Evolutionary conservation across 2,113 vertebrate species (phyloP).

Genomic region (Microtus ochrogaster): DNA sequence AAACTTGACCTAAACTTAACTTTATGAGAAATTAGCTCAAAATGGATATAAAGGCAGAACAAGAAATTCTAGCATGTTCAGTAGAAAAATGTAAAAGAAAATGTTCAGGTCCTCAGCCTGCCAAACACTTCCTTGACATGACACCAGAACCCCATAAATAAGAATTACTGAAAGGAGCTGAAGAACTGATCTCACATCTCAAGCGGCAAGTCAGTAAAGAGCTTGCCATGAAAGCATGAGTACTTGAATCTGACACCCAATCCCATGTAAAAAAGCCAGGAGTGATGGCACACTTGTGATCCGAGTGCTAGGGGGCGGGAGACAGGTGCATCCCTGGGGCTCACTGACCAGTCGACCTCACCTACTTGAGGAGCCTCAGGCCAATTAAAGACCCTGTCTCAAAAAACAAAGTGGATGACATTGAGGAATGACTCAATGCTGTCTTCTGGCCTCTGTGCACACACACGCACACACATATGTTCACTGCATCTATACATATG

Average conservation of each 20-base stretch:
- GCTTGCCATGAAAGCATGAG: background rate
- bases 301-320: background rate
- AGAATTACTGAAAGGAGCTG: background rate
- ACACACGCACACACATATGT: too few relatives aligned
- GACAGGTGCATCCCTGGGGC: background rate
- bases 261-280: background rate
- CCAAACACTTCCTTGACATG: background rate
- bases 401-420: too few relatives aligned
- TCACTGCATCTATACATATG: too few relatives aligned
- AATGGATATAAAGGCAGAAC: background rate
- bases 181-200: too few relatives aligned
- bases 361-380: background rate
- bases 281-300: background rate
- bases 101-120: background rate
- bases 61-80: background rate
- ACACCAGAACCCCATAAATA: background rate
- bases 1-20: background rate
- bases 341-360: background rate
- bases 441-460: too few relatives aligned
- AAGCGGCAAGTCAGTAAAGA: background rate
- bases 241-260: background rate
- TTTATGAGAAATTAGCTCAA: background rate
- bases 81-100: background rate
- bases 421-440: too few relatives aligned
- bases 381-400: background rate